A percentile compares a stretch with the other conserved stretches of the same genome.
Conservation (phyloP, 2,797 vertebrate genomes). For the Paguma larvata region DNA sequence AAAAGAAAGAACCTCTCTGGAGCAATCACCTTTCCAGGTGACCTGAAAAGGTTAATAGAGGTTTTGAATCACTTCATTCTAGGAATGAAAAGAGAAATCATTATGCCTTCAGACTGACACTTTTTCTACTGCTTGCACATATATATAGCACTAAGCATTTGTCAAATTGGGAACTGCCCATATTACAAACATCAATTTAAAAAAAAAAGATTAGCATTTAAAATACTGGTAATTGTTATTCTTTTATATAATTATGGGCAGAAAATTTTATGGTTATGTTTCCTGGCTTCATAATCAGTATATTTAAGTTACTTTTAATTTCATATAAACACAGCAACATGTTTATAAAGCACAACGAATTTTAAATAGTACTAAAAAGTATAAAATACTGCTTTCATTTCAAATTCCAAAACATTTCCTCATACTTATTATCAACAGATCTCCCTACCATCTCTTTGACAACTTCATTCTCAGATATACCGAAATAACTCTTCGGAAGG, state of each 20-base stretch:
- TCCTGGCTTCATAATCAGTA: constrained; percentile 47
- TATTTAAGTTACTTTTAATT: constrained; percentile 63
- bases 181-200: constrained; percentile 53
- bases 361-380: constrained; percentile 21
- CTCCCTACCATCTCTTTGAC: not conserved
- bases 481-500: constrained; percentile 7
- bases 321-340: constrained; percentile 43
- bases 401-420: constrained; percentile 48
- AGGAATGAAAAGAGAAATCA: constrained; percentile 3
- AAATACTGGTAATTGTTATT: constrained; percentile 15
- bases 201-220: constrained; percentile 40
- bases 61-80: constrained; percentile 42
- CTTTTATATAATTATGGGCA: constrained; percentile 4
- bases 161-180: constrained; percentile 50
- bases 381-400: constrained; percentile 35
- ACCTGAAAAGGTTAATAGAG: constrained; percentile 26
- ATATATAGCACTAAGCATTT: not conserved
- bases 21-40: constrained; percentile 41
- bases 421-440: not conserved
- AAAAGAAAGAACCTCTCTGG: constrained; percentile 27
- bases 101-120: not conserved
- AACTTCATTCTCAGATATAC: constrained; percentile 21
- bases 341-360: constrained; percentile 25
- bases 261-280: constrained; percentile 45
- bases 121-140: not conserved